Conservation (phyloP, 2,113 vertebrate species). For the Xyrauchen texanus region DNA sequence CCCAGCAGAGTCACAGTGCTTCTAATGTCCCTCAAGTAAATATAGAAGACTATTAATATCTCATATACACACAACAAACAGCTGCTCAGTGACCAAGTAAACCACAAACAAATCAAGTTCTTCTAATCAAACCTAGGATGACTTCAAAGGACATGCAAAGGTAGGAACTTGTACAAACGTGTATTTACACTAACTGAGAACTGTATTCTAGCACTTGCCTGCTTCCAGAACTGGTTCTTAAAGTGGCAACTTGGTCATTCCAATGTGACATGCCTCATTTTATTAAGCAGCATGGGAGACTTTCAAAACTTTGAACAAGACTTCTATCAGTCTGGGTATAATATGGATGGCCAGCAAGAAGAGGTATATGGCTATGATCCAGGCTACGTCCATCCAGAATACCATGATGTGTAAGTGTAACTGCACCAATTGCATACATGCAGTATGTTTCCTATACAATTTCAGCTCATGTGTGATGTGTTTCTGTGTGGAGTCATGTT, state of each 20-base stretch:
- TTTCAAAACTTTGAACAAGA: constrained; percentile 77
- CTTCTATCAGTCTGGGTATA: constrained; percentile 87
- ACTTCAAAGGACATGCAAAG: background rate
- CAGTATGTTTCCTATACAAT: background rate
- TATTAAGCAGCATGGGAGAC: constrained; percentile 77
- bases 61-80: constrained; percentile 31
- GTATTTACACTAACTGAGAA: background rate
- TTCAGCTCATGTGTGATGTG: background rate
- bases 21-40: constrained; percentile 34
- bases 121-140: constrained; percentile 1
- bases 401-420: constrained; percentile 57
- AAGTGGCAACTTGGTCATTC: too few species aligned
- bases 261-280: too few species aligned
- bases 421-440: background rate
- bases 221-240: too few species aligned
- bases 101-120: constrained; percentile 27
- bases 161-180: background rate
- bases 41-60: constrained; percentile 50
- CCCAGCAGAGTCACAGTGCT: too few species aligned
- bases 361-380: constrained; percentile 48
- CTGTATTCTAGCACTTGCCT: too few species aligned
- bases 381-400: constrained; percentile 41
- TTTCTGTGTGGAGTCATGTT: constrained; percentile 10
- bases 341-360: constrained; percentile 75
- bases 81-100: constrained; percentile 29